phyloP scores from a whole-genome alignment of 2,888 invertebrate genomes.

The Pterostichus madidus region DNA sequence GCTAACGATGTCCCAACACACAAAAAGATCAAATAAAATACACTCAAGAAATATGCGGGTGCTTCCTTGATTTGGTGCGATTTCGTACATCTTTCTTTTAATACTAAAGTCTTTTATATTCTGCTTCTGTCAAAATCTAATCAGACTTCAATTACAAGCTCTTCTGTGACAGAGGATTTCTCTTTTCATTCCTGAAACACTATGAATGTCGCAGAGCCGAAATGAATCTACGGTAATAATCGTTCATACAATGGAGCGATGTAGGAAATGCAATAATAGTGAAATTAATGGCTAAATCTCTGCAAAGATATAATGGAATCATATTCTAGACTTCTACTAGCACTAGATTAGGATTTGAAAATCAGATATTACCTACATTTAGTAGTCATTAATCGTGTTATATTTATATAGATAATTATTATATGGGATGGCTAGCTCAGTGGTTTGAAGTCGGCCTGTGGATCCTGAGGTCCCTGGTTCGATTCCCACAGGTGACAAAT shows the following conservation, averaged over 20 bases:
- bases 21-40: constrained; percentile 15
- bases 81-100: constrained; percentile 23
- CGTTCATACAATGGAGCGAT: constrained; percentile 2
- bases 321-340: neutral
- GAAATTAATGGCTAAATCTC: constrained; percentile 14
- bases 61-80: constrained; percentile 12
- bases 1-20: constrained; percentile 1
- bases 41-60: constrained; percentile 2
- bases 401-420: too few relatives aligned
- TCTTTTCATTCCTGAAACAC: constrained; percentile 47
- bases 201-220: constrained; percentile 18
- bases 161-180: constrained; percentile 11
- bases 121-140: neutral
- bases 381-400: too few relatives aligned
- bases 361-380: too few relatives aligned
- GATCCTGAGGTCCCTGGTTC: too few relatives aligned
- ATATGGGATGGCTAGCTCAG: too few relatives aligned
- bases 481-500: too few relatives aligned
- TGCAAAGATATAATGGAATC: neutral
- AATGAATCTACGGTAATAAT: constrained; percentile 41
- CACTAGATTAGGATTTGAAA: too few relatives aligned
- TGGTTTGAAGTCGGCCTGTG: too few relatives aligned
- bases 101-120: constrained; percentile 46
- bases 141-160: constrained; percentile 42
- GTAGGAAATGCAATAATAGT: constrained; percentile 21